Conservation (phyloP, 2,113 vertebrate genomes). For the Piprites chloris region DNA sequence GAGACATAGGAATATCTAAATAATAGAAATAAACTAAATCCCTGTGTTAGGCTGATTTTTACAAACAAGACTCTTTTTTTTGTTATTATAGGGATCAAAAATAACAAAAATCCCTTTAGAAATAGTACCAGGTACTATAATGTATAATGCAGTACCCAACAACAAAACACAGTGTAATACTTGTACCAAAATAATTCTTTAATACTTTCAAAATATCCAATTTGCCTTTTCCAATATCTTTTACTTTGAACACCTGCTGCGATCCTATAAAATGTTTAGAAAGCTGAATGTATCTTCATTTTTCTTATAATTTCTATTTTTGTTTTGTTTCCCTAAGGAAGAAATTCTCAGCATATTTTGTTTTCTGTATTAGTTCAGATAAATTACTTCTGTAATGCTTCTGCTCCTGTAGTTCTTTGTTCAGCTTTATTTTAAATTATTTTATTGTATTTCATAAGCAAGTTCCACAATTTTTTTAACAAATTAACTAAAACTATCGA, state of each 20-base stretch:
- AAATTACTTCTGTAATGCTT: not conserved
- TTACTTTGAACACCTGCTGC: not conserved
- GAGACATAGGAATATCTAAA: not conserved
- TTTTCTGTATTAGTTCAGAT: not conserved
- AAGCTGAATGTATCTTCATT: not conserved
- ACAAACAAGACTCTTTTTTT: not conserved
- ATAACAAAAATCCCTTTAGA: accelerated
- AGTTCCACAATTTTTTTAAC: not conserved
- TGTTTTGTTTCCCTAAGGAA: not conserved
- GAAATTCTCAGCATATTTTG: not conserved
- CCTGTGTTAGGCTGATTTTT: not conserved
- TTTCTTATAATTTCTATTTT: not conserved
- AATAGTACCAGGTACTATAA: not conserved
- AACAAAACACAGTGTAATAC: not conserved
- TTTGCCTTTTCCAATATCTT: not conserved
- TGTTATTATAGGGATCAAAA: not conserved
- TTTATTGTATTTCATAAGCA: not conserved
- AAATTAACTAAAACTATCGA: not conserved
- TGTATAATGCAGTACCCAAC: not conserved
- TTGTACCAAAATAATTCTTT: not conserved
- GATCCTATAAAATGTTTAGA: not conserved
- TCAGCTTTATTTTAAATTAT: not conserved
- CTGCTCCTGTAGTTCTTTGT: not conserved
- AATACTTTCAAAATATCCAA: not conserved
- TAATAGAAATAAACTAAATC: not conserved